Conservation (phyloP, 2,888 invertebrate species). For the Dusona sp. region DNA sequence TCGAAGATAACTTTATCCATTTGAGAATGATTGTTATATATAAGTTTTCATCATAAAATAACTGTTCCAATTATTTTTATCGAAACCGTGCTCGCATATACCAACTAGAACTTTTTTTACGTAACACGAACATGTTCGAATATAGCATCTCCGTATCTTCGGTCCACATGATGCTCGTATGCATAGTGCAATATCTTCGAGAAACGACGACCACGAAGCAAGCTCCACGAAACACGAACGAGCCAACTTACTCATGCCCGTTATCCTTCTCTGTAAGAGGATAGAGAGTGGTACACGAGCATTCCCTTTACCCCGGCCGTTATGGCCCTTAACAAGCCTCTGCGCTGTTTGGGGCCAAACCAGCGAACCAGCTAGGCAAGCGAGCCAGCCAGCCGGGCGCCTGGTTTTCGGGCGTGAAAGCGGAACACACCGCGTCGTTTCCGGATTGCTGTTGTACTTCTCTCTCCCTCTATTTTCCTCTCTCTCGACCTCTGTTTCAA, state of each 20-base stretch:
- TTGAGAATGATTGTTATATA: not conserved
- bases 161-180: constrained; percentile 15
- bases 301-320: constrained; percentile 39
- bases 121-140: not conserved
- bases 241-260: constrained; percentile 70
- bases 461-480: constrained; percentile 8
- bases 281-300: constrained; percentile 25
- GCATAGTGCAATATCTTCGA: constrained; percentile 40
- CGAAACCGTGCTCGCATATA: not conserved
- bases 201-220: constrained; percentile 57
- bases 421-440: constrained; percentile 69
- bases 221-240: constrained; percentile 70
- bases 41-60: not conserved
- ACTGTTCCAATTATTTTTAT: not conserved
- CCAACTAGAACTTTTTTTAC: not conserved
- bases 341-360: constrained; percentile 54
- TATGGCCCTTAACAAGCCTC: constrained; percentile 68
- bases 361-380: constrained; percentile 60
- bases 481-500: constrained; percentile 26
- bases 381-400: constrained; percentile 69
- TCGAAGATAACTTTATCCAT: not conserved
- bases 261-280: constrained; percentile 55
- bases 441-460: constrained; percentile 64
- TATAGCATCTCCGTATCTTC: constrained; percentile 8
- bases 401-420: constrained; percentile 69